phyloP scores from a whole-genome alignment of 2,113 vertebrate genomes.

The Phyllopteryx taeniolatus region DNA sequence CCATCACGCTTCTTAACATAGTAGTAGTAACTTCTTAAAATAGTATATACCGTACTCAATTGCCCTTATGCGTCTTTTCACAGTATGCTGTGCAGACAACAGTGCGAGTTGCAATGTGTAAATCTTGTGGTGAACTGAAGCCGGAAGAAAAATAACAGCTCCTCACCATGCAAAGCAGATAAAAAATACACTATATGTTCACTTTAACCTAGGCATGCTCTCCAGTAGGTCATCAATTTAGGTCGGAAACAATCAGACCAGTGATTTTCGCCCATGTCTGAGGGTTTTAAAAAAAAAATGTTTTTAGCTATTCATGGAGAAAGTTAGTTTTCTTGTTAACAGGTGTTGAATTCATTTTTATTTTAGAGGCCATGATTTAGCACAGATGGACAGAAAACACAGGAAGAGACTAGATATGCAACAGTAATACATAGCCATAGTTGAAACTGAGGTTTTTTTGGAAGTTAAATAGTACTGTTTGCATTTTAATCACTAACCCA shows the following conservation, averaged over 20 bases:
- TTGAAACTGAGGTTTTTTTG: neutral
- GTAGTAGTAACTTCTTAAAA: neutral
- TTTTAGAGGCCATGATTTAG: too few relatives aligned
- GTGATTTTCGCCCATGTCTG: too few relatives aligned
- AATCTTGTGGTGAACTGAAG: slow-evolving; percentile 1
- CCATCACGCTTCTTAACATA: neutral
- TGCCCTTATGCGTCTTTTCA: neutral
- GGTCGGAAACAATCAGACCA: neutral
- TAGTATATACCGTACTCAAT: neutral
- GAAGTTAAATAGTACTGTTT: neutral
- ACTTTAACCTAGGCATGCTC: neutral
- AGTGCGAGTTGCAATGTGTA: neutral
- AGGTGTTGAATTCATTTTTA: too few relatives aligned
- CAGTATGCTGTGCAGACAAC: neutral
- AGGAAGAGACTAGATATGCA: too few relatives aligned
- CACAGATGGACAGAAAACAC: too few relatives aligned
- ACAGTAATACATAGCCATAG: neutral
- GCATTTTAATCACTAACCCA: neutral
- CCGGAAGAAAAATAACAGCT: neutral
- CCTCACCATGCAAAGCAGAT: neutral
- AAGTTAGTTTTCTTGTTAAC: too few relatives aligned
- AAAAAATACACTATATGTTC: neutral
- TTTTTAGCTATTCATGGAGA: too few relatives aligned
- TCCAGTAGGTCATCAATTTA: neutral
- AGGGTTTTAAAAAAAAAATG: neutral